These are phyloP conservation scores for Hippocampus barbouri DNA, from an alignment of 2,113 vertebrate species.

Conservation along the genomic window DNA sequence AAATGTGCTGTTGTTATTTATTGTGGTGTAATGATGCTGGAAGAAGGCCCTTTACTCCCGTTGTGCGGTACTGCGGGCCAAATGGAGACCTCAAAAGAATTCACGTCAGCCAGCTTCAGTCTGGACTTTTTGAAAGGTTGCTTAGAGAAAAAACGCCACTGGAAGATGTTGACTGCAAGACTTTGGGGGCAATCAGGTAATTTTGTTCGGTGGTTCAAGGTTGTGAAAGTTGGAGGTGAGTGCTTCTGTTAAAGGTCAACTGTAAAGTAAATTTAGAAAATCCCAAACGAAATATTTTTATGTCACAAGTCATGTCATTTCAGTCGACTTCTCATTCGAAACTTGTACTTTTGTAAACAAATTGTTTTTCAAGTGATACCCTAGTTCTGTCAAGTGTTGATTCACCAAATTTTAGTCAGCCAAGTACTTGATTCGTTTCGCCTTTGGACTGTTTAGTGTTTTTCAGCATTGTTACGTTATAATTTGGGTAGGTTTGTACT, in stretches of 20 bases:
- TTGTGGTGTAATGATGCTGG: slow-evolving; percentile 46
- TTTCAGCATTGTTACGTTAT: not conserved
- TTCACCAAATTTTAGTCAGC: not conserved
- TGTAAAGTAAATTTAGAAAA: no score
- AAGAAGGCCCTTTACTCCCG: slow-evolving; percentile 18
- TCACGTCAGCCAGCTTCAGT: not conserved
- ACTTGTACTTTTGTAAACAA: not conserved
- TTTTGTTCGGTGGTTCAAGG: no score
- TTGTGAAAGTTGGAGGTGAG: no score
- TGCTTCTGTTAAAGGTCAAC: no score
- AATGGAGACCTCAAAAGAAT: slow-evolving; percentile 9
- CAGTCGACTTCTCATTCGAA: no score
- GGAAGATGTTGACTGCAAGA: no score
- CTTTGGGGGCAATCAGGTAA: no score
- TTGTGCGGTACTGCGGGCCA: slow-evolving; percentile 1
- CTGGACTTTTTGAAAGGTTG: not conserved
- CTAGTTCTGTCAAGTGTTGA: not conserved
- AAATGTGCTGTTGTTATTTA: slow-evolving; percentile 39
- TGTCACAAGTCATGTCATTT: no score
- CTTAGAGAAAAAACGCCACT: not conserved
- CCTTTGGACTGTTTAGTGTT: no score
- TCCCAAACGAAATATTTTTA: no score
- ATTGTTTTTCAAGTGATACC: not conserved
- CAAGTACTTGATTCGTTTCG: not conserved
- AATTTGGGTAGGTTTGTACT: not conserved